These are phyloP conservation scores for Eupristina koningsbergeri DNA, from an alignment of 1,140 invertebrate genomes.

Conservation along the genomic window DNA sequence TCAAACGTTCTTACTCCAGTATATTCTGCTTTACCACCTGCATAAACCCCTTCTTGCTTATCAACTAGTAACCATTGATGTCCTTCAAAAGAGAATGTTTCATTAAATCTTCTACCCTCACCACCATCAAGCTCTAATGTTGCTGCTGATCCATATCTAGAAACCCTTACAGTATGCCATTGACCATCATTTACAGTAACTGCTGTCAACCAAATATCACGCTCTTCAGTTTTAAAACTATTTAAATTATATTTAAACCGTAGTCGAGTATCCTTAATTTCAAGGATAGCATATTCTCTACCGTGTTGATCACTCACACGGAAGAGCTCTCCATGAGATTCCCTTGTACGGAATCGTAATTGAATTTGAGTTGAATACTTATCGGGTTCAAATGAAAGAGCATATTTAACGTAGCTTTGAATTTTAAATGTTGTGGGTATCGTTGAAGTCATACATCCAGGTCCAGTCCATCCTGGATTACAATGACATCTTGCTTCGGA, in stretches of 20 bases:
- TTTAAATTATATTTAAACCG: slow-evolving; percentile 95
- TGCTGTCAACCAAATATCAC: slow-evolving; percentile 90
- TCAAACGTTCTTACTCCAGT: slow-evolving; percentile 93
- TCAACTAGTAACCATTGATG: slow-evolving; percentile 94
- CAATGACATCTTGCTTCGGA: slow-evolving; percentile 92
- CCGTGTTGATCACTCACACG: slow-evolving; percentile 95
- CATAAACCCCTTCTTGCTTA: slow-evolving; percentile 95
- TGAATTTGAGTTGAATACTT: slow-evolving; percentile 93
- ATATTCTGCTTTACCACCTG: slow-evolving; percentile 95
- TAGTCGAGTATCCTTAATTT: slow-evolving; percentile 91
- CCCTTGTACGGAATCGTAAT: slow-evolving; percentile 91
- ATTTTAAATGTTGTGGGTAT: slow-evolving; percentile 91
- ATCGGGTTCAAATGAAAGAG: slow-evolving; percentile 93
- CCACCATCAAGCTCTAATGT: slow-evolving; percentile 94
- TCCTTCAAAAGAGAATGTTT: slow-evolving; percentile 91
- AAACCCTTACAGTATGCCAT: slow-evolving; percentile 94
- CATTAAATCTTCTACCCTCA: slow-evolving; percentile 94
- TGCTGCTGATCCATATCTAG: slow-evolving; percentile 93
- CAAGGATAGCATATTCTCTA: slow-evolving; percentile 93
- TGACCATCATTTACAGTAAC: slow-evolving; percentile 95
- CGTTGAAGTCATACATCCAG: slow-evolving; percentile 87
- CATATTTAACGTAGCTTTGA: slow-evolving; percentile 96
- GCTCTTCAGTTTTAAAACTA: slow-evolving; percentile 89
- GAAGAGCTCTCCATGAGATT: slow-evolving; percentile 93
- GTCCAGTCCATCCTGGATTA: slow-evolving; percentile 92